Conservation (phyloP, 1,140 invertebrate species). For the Pentalonia nigronervosa region DNA sequence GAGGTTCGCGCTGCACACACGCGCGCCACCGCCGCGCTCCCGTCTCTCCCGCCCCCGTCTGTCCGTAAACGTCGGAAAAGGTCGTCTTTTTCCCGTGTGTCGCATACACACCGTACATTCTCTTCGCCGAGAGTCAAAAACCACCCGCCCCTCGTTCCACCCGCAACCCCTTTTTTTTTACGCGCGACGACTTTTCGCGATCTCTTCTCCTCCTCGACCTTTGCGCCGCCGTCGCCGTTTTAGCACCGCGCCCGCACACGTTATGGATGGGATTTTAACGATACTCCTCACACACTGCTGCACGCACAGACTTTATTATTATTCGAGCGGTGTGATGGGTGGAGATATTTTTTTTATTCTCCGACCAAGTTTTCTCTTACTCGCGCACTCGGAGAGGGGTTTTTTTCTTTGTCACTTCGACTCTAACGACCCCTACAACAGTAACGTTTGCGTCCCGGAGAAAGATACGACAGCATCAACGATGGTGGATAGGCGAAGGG, state of each 20-base stretch:
- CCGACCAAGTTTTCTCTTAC: background rate
- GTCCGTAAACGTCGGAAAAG: background rate
- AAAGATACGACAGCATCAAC: background rate
- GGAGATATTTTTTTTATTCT: background rate
- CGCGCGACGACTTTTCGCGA: background rate
- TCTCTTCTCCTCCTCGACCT: background rate
- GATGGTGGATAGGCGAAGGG: background rate
- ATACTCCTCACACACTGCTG: background rate
- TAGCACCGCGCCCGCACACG: background rate
- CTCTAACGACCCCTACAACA: constrained; percentile 32
- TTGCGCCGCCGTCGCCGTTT: background rate
- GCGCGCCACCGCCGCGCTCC: background rate
- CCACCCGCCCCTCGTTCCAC: background rate
- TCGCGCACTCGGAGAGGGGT: background rate
- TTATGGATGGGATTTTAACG: constrained; percentile 57
- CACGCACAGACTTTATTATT: constrained; percentile 44
- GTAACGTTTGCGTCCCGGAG: background rate
- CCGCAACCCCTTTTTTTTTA: constrained; percentile 12
- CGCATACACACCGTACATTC: constrained; percentile 29
- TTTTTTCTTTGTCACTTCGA: background rate
- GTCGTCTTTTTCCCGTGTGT: background rate
- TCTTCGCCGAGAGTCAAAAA: constrained; percentile 20
- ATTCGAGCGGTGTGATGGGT: constrained; percentile 13
- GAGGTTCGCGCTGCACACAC: background rate
- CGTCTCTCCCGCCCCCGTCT: too few species aligned